Evolutionary conservation across 2,113 vertebrate genomes (phyloP).

Genomic region (Panurus biarmicus): DNA sequence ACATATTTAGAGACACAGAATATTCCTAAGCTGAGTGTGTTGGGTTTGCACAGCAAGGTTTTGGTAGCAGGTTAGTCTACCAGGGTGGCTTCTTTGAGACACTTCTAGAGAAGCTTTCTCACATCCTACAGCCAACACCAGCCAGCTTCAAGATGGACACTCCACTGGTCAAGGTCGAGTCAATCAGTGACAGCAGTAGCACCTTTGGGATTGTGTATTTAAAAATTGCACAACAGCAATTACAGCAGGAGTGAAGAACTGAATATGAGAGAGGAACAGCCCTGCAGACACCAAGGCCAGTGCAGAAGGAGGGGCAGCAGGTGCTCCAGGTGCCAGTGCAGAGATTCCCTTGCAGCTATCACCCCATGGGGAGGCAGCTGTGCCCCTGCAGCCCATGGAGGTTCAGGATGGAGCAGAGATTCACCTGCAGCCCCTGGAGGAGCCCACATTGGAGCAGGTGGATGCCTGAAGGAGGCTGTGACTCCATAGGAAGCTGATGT

Average conservation of each 20-base stretch:
- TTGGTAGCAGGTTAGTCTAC: background rate
- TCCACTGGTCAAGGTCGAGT: background rate
- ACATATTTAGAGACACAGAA: background rate
- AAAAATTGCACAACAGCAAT: background rate
- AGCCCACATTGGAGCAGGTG: background rate
- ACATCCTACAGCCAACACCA: background rate
- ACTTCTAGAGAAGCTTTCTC: background rate
- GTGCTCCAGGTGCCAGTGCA: rapidly evolving
- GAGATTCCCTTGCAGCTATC: background rate
- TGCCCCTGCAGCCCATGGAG: background rate
- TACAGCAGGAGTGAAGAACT: background rate
- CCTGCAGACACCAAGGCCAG: background rate
- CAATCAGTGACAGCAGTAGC: rapidly evolving
- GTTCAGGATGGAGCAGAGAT: background rate
- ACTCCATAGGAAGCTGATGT: rapidly evolving
- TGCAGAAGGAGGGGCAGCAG: background rate
- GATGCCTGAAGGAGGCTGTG: background rate
- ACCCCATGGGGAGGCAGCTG: background rate
- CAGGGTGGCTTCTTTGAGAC: background rate
- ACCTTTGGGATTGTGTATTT: background rate
- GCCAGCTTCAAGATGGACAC: too few species aligned
- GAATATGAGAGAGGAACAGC: background rate
- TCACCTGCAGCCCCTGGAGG: background rate
- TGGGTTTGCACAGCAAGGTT: background rate
- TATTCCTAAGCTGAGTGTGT: background rate